Conservation (phyloP, 2,113 vertebrate genomes). For the Anhinga rufa region DNA sequence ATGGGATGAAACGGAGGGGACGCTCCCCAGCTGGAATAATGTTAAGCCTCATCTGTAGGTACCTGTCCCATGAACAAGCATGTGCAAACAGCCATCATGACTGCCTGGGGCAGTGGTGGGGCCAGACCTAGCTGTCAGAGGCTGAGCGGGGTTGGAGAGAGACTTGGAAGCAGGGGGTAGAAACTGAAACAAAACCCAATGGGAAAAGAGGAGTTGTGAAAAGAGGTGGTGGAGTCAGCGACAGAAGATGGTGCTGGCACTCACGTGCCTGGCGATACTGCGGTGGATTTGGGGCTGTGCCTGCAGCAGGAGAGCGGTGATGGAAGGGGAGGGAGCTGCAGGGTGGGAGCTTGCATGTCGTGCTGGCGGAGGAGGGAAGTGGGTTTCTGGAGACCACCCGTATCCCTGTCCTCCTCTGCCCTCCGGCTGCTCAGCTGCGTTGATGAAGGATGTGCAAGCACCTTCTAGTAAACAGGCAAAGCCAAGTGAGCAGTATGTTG, state of each 20-base stretch:
- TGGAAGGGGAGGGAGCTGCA: not conserved
- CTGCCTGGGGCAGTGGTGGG: not conserved
- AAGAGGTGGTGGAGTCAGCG: not conserved
- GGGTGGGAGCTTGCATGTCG: fast-evolving
- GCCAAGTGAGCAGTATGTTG: not conserved
- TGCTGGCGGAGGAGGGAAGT: not conserved
- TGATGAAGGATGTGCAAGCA: not conserved
- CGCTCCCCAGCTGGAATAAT: not conserved
- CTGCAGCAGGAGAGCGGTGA: not conserved
- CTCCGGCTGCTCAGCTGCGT: not conserved
- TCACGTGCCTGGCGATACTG: fast-evolving
- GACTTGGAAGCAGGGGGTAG: not conserved
- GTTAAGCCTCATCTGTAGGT: not conserved
- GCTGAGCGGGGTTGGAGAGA: not conserved
- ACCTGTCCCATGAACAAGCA: fast-evolving
- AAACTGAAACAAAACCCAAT: not conserved
- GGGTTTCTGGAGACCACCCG: not conserved
- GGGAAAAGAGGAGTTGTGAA: not conserved
- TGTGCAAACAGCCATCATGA: fast-evolving
- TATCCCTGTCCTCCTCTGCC: not conserved
- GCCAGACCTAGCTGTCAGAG: no score
- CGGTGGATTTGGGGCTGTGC: not conserved
- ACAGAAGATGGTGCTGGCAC: not conserved
- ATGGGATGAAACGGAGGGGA: not conserved
- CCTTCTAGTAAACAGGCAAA: not conserved